phyloP scores from a whole-genome alignment of 1,140 invertebrate species.

The Anastrepha ludens region DNA sequence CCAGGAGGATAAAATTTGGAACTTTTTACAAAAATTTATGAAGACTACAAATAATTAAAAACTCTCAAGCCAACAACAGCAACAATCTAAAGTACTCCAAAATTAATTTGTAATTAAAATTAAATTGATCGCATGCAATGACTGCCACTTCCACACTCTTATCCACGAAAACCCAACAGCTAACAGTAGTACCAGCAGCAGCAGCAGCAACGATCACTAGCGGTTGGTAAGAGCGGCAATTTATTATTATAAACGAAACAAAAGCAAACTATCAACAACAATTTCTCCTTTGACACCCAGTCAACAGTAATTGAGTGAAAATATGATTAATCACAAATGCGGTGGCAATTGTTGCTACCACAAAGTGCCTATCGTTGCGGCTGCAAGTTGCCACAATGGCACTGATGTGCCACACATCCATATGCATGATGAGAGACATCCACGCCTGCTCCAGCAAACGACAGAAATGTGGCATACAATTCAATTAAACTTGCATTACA shows the following conservation, averaged over 20 bases:
- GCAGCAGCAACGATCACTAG: background rate
- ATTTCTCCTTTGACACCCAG: background rate
- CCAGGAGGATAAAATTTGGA: no score
- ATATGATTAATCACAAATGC: slow-evolving; percentile 31
- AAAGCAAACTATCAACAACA: slow-evolving; percentile 2
- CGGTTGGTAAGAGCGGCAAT: background rate
- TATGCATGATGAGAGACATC: background rate
- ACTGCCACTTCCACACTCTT: background rate
- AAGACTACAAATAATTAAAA: no score
- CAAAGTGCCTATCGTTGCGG: background rate
- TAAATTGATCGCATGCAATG: background rate
- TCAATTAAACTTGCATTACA: slow-evolving; percentile 40
- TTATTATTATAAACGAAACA: background rate
- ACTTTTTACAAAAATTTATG: no score
- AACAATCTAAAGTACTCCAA: background rate
- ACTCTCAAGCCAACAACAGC: no score
- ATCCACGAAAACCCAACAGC: background rate
- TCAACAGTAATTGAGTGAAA: slow-evolving; percentile 31
- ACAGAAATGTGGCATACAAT: slow-evolving; percentile 36
- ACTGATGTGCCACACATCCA: background rate
- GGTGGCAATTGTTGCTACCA: slow-evolving; percentile 28
- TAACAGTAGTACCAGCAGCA: background rate
- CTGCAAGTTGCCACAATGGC: background rate
- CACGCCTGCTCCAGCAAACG: background rate
- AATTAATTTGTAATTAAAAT: background rate